Conservation (phyloP, 2,797 vertebrate genomes). For the Heterohyrax brucei region DNA sequence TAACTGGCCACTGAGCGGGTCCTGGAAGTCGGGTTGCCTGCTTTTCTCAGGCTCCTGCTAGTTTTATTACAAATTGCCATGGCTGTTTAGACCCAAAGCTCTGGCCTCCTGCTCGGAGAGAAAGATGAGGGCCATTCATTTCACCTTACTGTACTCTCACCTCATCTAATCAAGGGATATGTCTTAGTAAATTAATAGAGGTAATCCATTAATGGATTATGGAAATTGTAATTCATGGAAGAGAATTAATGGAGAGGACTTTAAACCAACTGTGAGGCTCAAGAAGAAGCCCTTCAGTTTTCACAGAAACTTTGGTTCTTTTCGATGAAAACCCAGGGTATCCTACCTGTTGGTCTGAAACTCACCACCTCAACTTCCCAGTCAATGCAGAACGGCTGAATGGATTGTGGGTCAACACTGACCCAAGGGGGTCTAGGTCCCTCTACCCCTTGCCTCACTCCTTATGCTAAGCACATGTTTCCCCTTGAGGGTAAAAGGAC, state of each 20-base stretch:
- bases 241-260: neutral
- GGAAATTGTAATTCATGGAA: neutral
- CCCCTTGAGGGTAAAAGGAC: neutral
- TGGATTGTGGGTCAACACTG: neutral
- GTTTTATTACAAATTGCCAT: neutral
- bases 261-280: neutral
- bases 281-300: neutral
- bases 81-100: neutral
- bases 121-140: neutral
- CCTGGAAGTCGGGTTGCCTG: neutral
- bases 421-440: neutral
- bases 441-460: neutral
- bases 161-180: neutral
- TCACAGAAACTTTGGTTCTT: neutral
- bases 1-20: neutral
- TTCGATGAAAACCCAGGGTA: neutral
- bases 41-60: neutral
- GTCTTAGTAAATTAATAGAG: neutral
- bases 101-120: neutral
- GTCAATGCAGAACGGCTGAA: neutral
- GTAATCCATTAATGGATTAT: neutral
- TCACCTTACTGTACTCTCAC: neutral
- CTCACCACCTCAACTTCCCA: neutral
- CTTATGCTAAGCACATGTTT: neutral
- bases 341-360: accelerated